Percentiles rank a stretch among this genome's conserved stretches.
Conservation (phyloP, 2,797 vertebrate species). For the Syncerus caffer region DNA sequence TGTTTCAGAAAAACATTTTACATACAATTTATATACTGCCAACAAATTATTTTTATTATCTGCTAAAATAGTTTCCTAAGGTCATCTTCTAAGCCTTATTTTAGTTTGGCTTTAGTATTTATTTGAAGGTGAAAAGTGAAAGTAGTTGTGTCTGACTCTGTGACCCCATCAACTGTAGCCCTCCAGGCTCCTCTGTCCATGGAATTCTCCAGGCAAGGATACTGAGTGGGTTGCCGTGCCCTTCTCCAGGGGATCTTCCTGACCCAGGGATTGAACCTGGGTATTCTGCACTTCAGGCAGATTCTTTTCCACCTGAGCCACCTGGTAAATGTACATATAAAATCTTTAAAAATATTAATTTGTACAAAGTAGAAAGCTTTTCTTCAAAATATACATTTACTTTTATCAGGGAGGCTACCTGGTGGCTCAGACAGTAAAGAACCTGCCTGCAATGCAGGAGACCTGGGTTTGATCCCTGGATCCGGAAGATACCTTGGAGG, state of each 20-base stretch:
- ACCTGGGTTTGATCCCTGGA: neutral
- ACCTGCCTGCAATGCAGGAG: neutral
- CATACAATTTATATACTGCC: neutral
- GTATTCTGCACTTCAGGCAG: neutral
- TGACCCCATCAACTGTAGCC: neutral
- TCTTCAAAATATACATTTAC: neutral
- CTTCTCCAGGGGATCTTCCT: neutral
- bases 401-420: neutral
- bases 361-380: neutral
- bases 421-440: neutral
- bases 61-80: neutral
- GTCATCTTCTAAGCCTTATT: neutral
- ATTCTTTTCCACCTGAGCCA: neutral
- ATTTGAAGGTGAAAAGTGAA: neutral
- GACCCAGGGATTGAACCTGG: neutral
- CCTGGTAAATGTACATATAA: neutral
- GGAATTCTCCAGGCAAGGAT: neutral
- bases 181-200: neutral
- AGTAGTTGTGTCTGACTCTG: neutral
- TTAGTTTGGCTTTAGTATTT: neutral
- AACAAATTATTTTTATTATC: neutral
- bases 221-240: neutral
- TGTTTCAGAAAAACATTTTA: neutral
- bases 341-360: constrained; percentile 34
- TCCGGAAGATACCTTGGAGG: neutral